A percentile compares a stretch with the other conserved stretches of the same genome.
These are phyloP conservation scores for Pristiophorus japonicus DNA, from an alignment of 2,113 vertebrate species.

Conservation along the genomic window DNA sequence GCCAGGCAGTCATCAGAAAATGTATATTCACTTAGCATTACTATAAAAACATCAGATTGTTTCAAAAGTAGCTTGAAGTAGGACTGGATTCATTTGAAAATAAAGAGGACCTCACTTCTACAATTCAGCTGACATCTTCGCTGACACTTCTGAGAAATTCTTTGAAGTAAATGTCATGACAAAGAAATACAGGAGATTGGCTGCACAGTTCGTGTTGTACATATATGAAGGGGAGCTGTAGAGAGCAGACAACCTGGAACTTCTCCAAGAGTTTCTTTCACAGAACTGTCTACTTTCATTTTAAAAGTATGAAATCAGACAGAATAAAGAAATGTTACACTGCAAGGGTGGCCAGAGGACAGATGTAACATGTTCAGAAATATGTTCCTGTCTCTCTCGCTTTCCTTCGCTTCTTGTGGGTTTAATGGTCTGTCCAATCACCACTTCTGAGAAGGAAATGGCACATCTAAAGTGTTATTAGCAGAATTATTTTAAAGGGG, in stretches of 20 bases:
- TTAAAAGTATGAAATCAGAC: not conserved
- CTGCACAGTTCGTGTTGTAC: not conserved
- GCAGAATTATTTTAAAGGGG: not conserved
- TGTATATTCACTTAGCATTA: not conserved
- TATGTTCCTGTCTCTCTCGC: not conserved
- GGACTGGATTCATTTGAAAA: not conserved
- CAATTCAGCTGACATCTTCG: not conserved
- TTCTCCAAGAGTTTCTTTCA: not conserved
- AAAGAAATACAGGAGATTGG: not conserved
- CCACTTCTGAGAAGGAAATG: not conserved
- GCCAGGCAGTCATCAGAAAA: not conserved
- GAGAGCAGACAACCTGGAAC: not conserved
- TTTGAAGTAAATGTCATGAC: not conserved
- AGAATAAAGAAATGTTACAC: not conserved
- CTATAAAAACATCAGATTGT: not conserved
- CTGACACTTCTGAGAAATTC: not conserved
- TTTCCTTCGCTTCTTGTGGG: not conserved
- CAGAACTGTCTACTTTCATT: not conserved
- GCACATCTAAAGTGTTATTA: not conserved
- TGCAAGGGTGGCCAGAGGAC: not conserved
- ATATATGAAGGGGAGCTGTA: not conserved
- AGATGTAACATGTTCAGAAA: not conserved
- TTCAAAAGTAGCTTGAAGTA: not conserved
- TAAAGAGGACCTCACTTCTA: not conserved
- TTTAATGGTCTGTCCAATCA: not conserved